Evolutionary conservation across 2,113 vertebrate species (phyloP).

Genomic region (Entosphenus tridentatus): DNA sequence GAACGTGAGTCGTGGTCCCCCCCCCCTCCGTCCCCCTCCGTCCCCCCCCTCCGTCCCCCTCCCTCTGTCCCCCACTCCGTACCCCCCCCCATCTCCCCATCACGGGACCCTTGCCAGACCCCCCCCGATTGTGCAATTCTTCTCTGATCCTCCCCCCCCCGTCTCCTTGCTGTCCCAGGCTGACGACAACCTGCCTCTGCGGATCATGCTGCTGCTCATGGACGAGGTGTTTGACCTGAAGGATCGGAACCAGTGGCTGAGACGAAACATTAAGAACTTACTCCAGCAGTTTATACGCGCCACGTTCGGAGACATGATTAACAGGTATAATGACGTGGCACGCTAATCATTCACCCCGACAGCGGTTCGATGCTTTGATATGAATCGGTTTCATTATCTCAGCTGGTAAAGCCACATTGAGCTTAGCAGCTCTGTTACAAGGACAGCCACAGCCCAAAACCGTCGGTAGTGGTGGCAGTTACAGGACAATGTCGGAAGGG

Average conservation of each 20-base stretch:
- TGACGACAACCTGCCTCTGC: constrained; percentile 85
- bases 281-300: constrained; percentile 92
- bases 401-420: background rate
- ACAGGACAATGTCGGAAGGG: no score
- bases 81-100: no score
- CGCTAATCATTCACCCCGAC: background rate
- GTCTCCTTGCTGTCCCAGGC: constrained; percentile 28
- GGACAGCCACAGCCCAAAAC: no score
- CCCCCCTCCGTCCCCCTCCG: no score
- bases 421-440: no score
- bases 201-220: constrained; percentile 93
- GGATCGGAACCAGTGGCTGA: constrained; percentile 94
- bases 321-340: constrained; percentile 32
- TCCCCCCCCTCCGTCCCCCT: no score
- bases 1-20: constrained; percentile 40
- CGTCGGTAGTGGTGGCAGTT: no score
- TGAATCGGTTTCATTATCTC: background rate
- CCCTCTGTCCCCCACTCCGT: no score
- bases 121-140: background rate
- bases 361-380: background rate
- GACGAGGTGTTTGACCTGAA: constrained; percentile 96
- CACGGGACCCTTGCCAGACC: no score
- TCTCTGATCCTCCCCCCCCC: background rate
- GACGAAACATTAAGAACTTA: constrained; percentile 92
- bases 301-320: constrained; percentile 89